A percentile compares a stretch with the other conserved stretches of the same genome.
phyloP scores from a whole-genome alignment of 2,113 vertebrate genomes.

The Callocephalon fimbriatum region DNA sequence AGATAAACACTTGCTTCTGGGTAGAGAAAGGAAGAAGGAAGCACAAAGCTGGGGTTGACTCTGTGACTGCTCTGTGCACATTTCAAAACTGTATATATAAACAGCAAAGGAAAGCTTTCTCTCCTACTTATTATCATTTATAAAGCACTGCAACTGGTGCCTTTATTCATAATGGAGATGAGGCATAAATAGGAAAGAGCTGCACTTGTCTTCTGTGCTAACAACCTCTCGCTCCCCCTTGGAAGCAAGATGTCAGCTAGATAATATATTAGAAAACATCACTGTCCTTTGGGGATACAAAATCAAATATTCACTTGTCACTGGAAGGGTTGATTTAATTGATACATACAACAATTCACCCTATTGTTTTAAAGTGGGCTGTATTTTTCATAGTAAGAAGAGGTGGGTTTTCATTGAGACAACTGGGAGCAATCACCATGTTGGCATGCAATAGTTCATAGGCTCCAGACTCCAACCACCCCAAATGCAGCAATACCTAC shows the following conservation, averaged over 20 bases:
- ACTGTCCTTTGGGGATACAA: constrained; percentile 10
- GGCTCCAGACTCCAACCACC: not conserved
- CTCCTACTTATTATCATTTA: not conserved
- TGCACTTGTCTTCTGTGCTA: not conserved
- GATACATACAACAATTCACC: not conserved
- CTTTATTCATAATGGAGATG: not conserved
- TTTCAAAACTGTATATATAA: not conserved
- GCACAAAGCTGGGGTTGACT: not conserved
- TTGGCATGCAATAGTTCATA: rapidly evolving
- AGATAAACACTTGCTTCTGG: not conserved
- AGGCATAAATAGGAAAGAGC: not conserved
- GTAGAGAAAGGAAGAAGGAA: not conserved
- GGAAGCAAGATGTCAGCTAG: not conserved
- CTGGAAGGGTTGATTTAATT: constrained; percentile 21
- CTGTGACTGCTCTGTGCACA: not conserved
- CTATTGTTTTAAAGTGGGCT: not conserved
- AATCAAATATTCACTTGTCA: constrained; percentile 56
- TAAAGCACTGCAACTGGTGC: not conserved
- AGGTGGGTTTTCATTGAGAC: not conserved
- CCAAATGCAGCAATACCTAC: too few relatives aligned
- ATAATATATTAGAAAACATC: constrained; percentile 46
- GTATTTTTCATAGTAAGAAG: not conserved
- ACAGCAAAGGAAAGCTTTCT: not conserved
- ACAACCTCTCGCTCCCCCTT: not conserved
- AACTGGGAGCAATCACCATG: not conserved